A percentile compares a stretch with the other conserved stretches of the same genome.
Conservation (phyloP, 2,888 invertebrate genomes). For the Microctonus brassicae region DNA sequence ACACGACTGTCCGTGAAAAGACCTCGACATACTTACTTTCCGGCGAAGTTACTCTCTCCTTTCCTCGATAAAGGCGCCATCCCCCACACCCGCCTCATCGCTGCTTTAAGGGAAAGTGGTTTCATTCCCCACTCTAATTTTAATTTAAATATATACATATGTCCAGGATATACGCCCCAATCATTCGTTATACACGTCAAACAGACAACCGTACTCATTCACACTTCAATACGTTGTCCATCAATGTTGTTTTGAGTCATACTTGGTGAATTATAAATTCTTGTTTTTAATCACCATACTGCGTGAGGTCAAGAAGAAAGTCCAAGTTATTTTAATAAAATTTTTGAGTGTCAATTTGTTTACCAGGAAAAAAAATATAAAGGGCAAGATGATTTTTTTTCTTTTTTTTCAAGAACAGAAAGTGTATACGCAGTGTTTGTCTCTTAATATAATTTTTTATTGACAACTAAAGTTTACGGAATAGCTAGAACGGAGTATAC, state of each 20-base stretch:
- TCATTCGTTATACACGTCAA: slow-evolving; percentile 2
- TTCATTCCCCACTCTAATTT: slow-evolving; percentile 54
- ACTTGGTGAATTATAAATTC: too few relatives aligned
- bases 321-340: background rate
- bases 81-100: slow-evolving; percentile 52
- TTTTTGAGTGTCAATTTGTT: background rate
- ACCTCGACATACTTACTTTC: slow-evolving; percentile 69
- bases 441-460: slow-evolving; percentile 30
- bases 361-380: background rate
- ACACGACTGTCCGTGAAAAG: slow-evolving; percentile 67
- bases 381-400: background rate
- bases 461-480: slow-evolving; percentile 28
- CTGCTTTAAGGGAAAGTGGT: slow-evolving; percentile 65
- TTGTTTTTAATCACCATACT: background rate
- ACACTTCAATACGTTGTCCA: background rate
- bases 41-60: slow-evolving; percentile 54
- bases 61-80: slow-evolving; percentile 60
- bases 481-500: slow-evolving; percentile 29
- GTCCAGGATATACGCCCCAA: slow-evolving; percentile 11
- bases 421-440: background rate
- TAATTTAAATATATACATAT: background rate
- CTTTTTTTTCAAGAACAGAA: background rate
- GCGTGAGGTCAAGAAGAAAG: background rate
- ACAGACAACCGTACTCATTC: slow-evolving; percentile 1
- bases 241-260: background rate